Evolutionary conservation across 2,113 vertebrate species (phyloP), one percentile per base, ranked within the genome.

Genomic region (Lynx canadensis): DNA sequence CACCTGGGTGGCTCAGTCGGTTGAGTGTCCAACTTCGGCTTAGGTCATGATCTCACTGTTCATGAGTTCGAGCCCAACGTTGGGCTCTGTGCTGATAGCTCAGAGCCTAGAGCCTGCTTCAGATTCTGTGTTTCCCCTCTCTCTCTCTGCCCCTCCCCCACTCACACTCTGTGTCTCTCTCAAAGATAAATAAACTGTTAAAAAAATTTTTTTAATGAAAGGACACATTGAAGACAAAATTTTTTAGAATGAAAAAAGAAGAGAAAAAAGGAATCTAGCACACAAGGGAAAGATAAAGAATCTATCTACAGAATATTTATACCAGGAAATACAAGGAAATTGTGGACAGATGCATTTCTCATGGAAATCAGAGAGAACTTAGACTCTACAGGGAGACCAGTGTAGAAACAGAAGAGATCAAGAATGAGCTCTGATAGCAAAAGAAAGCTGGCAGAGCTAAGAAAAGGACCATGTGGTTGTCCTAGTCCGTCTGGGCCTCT

Each of bases 281-380:
- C 10, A 57, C 4, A 92, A 82, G 60, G 78, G 9, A 91, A 60
- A 78, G 25, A 66, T 31, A 88, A 79, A 82, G 48, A 89, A 48
- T 52, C 15, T 85, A 50, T 55, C 5, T 31, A 89, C 29, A 78
- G 63, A 93, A 41, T 71, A 66, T 60, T 14, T 66, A 90, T 74
- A 12, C 29, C 55, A 95, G 41, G 11, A 88, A 89, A 50, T 31
- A 82, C 79, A 96, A 93, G 82, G 95, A 96, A 96, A 93, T 71
- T 78, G 8, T 86, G 19, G 15, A 52, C 7, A 52, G 81, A 89
- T 66, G 4, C 33, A 76, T 76, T 96, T 97, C 29, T 79, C 66
- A 66, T 45, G 2, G 57, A 52, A 66, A 68, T 79, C 45, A 85
- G 73, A 85, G 31, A 83, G 48, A 80, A 55, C 6, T 13, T 31